These are phyloP conservation scores for Leuciscus waleckii DNA, from an alignment of 2,797 vertebrate species.

Conservation along the genomic window DNA sequence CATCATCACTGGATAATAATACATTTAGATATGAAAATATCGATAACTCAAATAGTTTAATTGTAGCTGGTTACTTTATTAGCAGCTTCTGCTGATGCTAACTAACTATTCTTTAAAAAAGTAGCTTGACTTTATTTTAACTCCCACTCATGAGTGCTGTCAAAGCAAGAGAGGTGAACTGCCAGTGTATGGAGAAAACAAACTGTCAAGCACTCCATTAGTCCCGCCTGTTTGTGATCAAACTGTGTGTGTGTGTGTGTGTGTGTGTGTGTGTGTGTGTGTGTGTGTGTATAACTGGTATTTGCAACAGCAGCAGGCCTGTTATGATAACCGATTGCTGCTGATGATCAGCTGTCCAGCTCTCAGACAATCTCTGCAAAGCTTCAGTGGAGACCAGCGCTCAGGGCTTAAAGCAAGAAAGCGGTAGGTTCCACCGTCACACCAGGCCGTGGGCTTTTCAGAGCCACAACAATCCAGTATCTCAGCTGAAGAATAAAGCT, in stretches of 20 bases:
- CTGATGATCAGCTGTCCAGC: not conserved
- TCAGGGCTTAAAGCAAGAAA: not conserved
- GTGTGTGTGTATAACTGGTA: not conserved
- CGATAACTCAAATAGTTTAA: not conserved
- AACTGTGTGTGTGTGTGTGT: not conserved
- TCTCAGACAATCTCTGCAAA: conserved; percentile 5
- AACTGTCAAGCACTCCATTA: conserved; percentile 34
- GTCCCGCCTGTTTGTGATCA: not conserved
- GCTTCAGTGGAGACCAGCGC: not conserved
- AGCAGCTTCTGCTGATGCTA: not conserved
- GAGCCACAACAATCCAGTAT: conserved; percentile 45
- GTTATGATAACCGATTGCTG: not conserved
- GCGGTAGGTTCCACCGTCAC: conserved; percentile 36
- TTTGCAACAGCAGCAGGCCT: not conserved
- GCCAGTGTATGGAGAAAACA: conserved; percentile 16
- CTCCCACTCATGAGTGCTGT: conserved; percentile 10
- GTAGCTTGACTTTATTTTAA: conserved; percentile 7
- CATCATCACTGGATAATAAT: not conserved
- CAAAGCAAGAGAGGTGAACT: conserved; percentile 6
- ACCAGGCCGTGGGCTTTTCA: conserved; percentile 44
- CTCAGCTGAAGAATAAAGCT: conserved; percentile 53
- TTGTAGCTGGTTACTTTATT: not conserved
- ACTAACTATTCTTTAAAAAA: conserved; percentile 1
- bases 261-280: too few species aligned
- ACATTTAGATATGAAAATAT: not conserved